These are phyloP conservation scores for Tholera decimalis DNA, from an alignment of 2,888 invertebrate genomes.

Conservation along the genomic window DNA sequence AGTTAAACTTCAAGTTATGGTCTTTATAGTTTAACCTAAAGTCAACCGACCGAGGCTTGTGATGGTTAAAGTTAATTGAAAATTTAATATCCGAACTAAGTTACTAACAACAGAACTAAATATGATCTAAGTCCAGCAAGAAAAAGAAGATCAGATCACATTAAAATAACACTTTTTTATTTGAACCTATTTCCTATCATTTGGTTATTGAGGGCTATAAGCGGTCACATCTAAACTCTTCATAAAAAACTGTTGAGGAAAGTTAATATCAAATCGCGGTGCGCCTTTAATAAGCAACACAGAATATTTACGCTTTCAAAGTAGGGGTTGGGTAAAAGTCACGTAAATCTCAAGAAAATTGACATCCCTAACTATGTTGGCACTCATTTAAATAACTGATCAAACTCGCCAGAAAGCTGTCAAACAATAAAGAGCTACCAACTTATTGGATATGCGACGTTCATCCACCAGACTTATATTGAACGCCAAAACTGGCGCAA, in stretches of 20 bases:
- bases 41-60: no score
- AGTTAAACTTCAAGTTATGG: not conserved
- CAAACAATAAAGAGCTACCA: constrained; percentile 80
- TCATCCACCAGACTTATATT: constrained; percentile 76
- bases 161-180: not conserved
- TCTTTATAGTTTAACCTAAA: no score
- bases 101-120: no score
- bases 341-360: constrained; percentile 82
- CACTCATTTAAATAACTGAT: constrained; percentile 88
- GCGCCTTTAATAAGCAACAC: constrained; percentile 68
- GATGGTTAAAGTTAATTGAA: no score
- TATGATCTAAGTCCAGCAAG: not conserved
- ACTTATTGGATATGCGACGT: constrained; percentile 80
- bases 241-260: constrained; percentile 15
- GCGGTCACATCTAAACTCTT: not conserved
- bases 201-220: not conserved
- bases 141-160: no score
- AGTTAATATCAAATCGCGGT: constrained; percentile 33
- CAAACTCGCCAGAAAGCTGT: constrained; percentile 80
- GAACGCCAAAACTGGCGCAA: constrained; percentile 74
- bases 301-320: constrained; percentile 68
- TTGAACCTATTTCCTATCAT: not conserved
- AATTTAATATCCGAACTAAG: no score
- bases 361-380: constrained; percentile 83
- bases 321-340: constrained; percentile 64